Base-by-base conservation (phyloP, 2,888 invertebrate species). In the Cinara cedri region DNA sequence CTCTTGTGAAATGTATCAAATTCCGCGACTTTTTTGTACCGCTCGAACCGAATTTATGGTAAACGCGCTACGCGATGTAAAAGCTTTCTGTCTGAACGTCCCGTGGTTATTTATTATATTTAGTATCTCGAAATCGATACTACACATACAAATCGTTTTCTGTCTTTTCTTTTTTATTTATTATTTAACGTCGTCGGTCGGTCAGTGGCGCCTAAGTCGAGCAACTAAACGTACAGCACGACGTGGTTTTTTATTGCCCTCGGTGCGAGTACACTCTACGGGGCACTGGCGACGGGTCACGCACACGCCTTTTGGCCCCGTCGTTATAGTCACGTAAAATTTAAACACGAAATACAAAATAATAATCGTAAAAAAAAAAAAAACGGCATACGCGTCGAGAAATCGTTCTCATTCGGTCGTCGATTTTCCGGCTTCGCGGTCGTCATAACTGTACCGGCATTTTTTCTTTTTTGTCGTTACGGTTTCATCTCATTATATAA, bases 321-420 rank as follows among this genome's bases (percentile, higher is more conserved):
- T 76, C 57, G 66, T 76, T 76, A 76, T 76, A 68, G 76, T 76
- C 76, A 76, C 76, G 76, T 21, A 16, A 63, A 62, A 62, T 62
- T 72, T 16, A 51, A 34, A 72, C 62, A 63, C 21, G 21, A 42
- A 55, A 21, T n/a, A n/a, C n/a, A n/a, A n/a, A n/a, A n/a, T n/a
- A n/a, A n/a, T n/a, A n/a, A n/a, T n/a, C n/a, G n/a, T n/a, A 3
- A 16, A 24, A 24, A 60, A 26, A 71, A 44, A 21, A 54, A 70
- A 14, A 49, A 3, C 3, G 6, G 3, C 3, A 6, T 6, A 26
- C 3, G 13, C 21, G 70, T 24, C 49, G 49, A 34, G 34, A 63
- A 51, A 44, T 0, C 21, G 51, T 19, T 19, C 34, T 34, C 19
- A 3, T 11, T 42, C 16, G 60, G 3, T 16, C 46, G 49, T 34